Evolutionary conservation across 2,888 invertebrate genomes (phyloP), one percentile per base, ranked within the genome.

Genomic region (Drosophila neotestacea): DNA sequence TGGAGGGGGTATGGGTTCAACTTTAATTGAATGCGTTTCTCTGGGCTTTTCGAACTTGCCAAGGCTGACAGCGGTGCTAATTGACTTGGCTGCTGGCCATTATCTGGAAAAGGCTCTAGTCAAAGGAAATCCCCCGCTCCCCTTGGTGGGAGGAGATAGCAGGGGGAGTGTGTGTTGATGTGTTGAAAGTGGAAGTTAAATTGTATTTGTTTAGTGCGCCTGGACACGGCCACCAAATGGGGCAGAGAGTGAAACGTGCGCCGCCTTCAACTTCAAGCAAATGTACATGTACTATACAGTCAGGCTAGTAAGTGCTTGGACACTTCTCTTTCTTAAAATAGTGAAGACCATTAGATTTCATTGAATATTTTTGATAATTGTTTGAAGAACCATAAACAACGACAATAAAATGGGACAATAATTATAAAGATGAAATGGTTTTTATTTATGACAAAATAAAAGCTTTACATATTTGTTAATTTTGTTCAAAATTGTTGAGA

Each of bases 131-230:
- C 22, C 22, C 22, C 22, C 22, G 22, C 22, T 22, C 22, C 22
- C 22, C 22, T 1, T 22, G 28, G 28, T 2, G 2, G n/a, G 6
- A 36, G 38, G 36, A 22, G 11, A 22, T 41, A 36, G 7, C 36
- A 5, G 4, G 34, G 41, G 34, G 51, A 7, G 44, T 32, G 66
- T 59, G 46, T 70, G 72, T 68, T 74, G 79, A 83, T 78, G 87
- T 88, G 88, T 81, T 79, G 89, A 88, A 89, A 87, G 87, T 86
- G 87, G 85, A 85, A 85, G 87, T 85, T 85, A 86, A 85, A 85
- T 88, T 88, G 87, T 85, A 81, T 85, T 85, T 85, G 68, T 44
- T 87, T 69, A 87, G 85, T 81, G 84, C 72, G 83, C 68, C 77
- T 66, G 66, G 46, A 65, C 65, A 70, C 38, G 60, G 46, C 30